Percentiles rank a stretch among this genome's conserved stretches.
Conservation (phyloP, 2,797 vertebrate genomes). For the Pantherophis vulpinus region DNA sequence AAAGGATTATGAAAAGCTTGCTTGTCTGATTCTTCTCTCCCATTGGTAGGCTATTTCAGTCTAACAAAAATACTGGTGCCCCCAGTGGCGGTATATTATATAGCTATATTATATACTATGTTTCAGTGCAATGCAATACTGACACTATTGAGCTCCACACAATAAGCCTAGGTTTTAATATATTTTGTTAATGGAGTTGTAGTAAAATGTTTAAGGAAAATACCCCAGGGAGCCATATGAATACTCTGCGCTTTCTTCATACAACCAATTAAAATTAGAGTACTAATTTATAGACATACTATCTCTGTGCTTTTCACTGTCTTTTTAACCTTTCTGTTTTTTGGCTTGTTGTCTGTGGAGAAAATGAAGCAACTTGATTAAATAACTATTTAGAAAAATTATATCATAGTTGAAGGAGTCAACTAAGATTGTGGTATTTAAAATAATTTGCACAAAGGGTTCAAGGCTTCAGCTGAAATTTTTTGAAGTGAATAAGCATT, state of each 20-base stretch:
- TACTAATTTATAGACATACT: neutral
- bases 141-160: neutral
- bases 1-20: neutral
- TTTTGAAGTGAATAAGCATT: neutral
- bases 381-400: neutral
- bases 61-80: neutral
- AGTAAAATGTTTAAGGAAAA: neutral
- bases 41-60: neutral
- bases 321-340: neutral
- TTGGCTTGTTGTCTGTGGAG: neutral
- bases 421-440: neutral
- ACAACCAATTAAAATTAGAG: neutral
- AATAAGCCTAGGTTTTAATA: neutral
- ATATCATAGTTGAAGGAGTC: neutral
- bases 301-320: neutral
- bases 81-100: neutral
- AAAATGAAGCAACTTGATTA: neutral
- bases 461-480: neutral
- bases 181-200: neutral
- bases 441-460: neutral
- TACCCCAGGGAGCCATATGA: neutral
- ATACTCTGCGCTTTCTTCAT: neutral
- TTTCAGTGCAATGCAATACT: neutral
- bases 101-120: neutral
- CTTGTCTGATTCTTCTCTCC: neutral